Conservation (phyloP, 2,888 invertebrate genomes). For the Coecobrya sp. region DNA sequence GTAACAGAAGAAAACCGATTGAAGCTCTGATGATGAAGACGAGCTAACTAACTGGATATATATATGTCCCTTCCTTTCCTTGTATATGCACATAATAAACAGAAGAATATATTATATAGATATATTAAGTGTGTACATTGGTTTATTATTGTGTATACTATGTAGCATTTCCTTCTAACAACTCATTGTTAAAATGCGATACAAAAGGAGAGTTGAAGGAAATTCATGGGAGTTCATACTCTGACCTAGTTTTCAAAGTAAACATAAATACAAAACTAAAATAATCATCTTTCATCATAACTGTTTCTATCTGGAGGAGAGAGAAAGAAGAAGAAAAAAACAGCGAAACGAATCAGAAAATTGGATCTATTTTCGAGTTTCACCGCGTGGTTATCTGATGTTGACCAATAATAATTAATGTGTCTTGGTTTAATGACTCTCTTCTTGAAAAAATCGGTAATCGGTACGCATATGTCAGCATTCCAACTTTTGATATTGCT, state of each 20-base stretch:
- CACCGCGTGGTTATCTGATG: no score
- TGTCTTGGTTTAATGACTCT: no score
- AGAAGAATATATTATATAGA: neutral
- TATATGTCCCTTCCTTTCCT: no score
- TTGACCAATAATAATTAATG: no score
- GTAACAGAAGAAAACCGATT: no score
- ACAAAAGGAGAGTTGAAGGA: slow-evolving; percentile 59
- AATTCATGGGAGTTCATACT: slow-evolving; percentile 60
- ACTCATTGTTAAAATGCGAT: slow-evolving; percentile 36
- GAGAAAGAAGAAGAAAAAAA: neutral
- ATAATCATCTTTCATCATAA: slow-evolving; percentile 18
- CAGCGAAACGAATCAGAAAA: slow-evolving; percentile 31
- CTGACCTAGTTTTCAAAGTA: slow-evolving; percentile 72
- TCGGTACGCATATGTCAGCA: neutral
- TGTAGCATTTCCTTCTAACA: slow-evolving; percentile 9
- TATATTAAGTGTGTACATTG: neutral
- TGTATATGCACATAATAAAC: neutral
- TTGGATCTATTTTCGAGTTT: no score
- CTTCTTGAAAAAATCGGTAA: no score
- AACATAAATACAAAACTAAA: slow-evolving; percentile 63
- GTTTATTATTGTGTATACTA: neutral
- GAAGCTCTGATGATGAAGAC: no score
- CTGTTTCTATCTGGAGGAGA: slow-evolving; percentile 44
- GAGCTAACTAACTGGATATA: no score
- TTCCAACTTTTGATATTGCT: neutral